Evolutionary conservation across 1,140 invertebrate genomes (phyloP).

Genomic region (Coenobita brevimanus): DNA sequence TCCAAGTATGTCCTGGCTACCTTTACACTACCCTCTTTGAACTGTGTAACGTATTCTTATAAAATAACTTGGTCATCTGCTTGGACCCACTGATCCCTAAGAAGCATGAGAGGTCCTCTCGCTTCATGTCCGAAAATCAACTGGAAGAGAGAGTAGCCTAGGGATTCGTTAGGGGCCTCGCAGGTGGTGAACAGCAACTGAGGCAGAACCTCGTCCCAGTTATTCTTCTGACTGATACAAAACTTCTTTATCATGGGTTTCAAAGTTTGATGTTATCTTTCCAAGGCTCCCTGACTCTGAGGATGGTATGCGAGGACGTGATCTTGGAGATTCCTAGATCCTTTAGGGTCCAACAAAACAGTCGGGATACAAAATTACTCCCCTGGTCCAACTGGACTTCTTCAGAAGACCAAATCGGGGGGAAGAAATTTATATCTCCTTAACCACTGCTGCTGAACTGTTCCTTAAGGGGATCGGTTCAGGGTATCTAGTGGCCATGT

Average conservation of each 20-base stretch:
- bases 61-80: too few relatives aligned
- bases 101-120: neutral
- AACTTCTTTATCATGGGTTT: neutral
- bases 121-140: neutral
- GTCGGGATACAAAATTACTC: neutral
- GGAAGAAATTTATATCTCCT: neutral
- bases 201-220: constrained; percentile 23
- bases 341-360: neutral
- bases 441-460: neutral
- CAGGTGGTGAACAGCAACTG: neutral
- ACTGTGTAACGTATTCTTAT: neutral
- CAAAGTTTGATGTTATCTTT: constrained; percentile 13
- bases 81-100: neutral
- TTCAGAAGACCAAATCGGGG: neutral
- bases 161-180: neutral
- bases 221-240: neutral
- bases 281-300: neutral
- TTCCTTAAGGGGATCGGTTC: constrained; percentile 8
- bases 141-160: neutral
- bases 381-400: constrained; percentile 30
- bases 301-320: constrained; percentile 9
- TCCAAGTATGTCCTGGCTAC: neutral
- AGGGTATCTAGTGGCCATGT: neutral
- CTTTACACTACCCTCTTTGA: neutral
- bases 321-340: neutral